Conservation (phyloP, 2,113 vertebrate species). For the Rhea pennata region DNA sequence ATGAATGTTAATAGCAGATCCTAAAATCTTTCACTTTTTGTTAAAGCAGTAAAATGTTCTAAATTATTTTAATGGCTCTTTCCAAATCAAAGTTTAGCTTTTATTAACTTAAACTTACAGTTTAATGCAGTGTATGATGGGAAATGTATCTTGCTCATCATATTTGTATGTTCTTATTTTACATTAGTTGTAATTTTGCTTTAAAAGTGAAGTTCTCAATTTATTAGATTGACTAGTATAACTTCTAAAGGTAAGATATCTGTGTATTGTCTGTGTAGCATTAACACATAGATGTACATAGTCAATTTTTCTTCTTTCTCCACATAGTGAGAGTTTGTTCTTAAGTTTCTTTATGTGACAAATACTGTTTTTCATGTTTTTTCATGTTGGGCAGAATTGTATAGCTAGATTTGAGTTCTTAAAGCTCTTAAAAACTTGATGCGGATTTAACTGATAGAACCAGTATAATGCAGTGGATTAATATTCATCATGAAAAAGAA, state of each 20-base stretch:
- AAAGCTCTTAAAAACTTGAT: not conserved
- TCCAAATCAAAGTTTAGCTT: not conserved
- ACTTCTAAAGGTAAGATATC: not conserved
- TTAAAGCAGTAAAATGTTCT: not conserved
- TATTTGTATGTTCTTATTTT: no score
- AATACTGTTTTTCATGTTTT: not conserved
- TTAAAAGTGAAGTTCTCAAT: not conserved
- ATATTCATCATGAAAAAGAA: not conserved
- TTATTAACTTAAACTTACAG: not conserved
- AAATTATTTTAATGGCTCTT: constrained; percentile 7
- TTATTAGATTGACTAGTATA: not conserved
- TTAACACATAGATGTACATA: not conserved
- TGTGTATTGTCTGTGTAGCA: not conserved
- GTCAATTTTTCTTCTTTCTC: not conserved
- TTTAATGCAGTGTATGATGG: not conserved
- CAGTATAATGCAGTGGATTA: no score
- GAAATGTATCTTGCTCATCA: not conserved
- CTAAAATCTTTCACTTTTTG: constrained; percentile 30
- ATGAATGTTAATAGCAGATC: constrained; percentile 25
- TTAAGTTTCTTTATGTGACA: not conserved
- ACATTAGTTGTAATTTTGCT: not conserved
- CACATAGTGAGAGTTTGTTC: not conserved
- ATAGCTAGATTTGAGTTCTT: not conserved
- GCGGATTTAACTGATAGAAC: not conserved
- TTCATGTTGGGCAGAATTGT: not conserved